Conservation (phyloP, 2,888 invertebrate species). For the Pecten maximus region DNA sequence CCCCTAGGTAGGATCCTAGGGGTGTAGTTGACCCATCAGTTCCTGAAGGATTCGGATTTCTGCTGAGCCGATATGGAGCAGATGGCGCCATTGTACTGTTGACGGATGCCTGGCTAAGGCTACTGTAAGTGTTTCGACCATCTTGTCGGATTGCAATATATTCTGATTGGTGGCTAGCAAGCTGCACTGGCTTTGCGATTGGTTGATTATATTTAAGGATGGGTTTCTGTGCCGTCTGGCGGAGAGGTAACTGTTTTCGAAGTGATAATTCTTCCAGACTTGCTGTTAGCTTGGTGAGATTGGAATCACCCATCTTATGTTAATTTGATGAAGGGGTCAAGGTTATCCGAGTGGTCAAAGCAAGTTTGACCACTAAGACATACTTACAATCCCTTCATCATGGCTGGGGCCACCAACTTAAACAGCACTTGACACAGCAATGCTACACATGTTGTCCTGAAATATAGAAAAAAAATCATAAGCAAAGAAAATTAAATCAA, state of each 20-base stretch:
- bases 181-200: constrained; percentile 68
- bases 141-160: constrained; percentile 52
- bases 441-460: neutral
- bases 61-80: constrained; percentile 61
- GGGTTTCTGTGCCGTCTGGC: constrained; percentile 74
- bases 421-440: neutral
- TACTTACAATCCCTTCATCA: neutral
- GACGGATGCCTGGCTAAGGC: constrained; percentile 61
- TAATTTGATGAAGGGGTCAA: neutral
- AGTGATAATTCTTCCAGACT: constrained; percentile 72
- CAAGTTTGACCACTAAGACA: constrained; percentile 1
- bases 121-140: constrained; percentile 63
- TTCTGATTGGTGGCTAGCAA: constrained; percentile 64
- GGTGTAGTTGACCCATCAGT: neutral
- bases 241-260: constrained; percentile 75
- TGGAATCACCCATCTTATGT: constrained; percentile 62
- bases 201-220: constrained; percentile 74
- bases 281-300: constrained; percentile 64
- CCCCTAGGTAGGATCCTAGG: constrained; percentile 39
- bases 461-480: neutral
- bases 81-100: constrained; percentile 56
- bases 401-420: neutral
- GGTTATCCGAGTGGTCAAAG: neutral
- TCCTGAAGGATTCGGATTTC: constrained; percentile 52
- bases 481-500: neutral